Evolutionary conservation across 2,888 invertebrate genomes (phyloP).

Genomic region (Ariolimax columbianus): DNA sequence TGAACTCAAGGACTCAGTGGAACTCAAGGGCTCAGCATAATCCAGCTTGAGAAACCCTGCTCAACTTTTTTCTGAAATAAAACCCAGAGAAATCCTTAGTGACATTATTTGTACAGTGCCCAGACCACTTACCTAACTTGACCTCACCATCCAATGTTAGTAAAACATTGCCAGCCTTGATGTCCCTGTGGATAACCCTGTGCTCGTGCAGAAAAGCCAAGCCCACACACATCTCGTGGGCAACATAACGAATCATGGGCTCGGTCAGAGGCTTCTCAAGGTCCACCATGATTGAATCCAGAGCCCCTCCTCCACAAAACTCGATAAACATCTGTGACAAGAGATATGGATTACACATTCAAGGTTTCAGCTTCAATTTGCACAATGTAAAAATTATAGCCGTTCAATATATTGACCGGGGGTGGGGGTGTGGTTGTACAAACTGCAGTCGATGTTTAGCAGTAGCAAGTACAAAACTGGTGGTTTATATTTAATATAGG

Average conservation of each 20-base stretch:
- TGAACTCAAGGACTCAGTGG: too few species aligned
- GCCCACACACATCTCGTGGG: slow-evolving; percentile 90
- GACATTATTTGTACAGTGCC: not conserved
- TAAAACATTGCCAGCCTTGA: slow-evolving; percentile 99
- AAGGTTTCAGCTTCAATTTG: not conserved
- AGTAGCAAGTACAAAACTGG: not conserved
- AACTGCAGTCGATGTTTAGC: not conserved
- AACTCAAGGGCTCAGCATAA: too few species aligned
- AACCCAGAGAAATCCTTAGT: not conserved
- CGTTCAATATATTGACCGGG: not conserved
- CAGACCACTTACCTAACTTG: slow-evolving; percentile 89
- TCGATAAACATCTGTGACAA: slow-evolving; percentile 93
- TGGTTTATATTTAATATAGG: too few species aligned
- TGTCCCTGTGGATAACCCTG: slow-evolving; percentile 96
- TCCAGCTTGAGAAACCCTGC: too few species aligned
- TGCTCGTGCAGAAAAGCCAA: slow-evolving; percentile 93
- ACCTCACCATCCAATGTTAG: slow-evolving; percentile 97
- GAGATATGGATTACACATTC: not conserved
- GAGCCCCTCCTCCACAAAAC: slow-evolving; percentile 98
- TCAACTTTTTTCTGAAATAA: not conserved
- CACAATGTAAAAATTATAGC: not conserved
- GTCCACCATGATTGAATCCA: slow-evolving; percentile 99
- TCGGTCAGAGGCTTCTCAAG: slow-evolving; percentile 97
- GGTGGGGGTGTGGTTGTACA: not conserved
- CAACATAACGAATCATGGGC: slow-evolving; percentile 94